Evolutionary conservation across 2,113 vertebrate genomes (phyloP), one percentile per base, ranked within the genome.

Genomic region (Indicator indicator): DNA sequence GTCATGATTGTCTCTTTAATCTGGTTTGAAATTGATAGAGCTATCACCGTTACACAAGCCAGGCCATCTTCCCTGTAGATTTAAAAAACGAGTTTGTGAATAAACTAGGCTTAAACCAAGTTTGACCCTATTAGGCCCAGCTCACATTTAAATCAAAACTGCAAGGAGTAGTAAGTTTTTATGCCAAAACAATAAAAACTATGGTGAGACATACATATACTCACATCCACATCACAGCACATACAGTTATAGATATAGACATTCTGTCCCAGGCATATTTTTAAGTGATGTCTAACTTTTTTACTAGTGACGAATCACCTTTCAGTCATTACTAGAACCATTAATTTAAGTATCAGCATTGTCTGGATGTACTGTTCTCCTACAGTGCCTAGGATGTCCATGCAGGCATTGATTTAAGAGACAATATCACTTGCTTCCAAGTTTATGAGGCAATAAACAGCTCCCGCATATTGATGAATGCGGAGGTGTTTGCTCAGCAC

Each of bases 401-500:
- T 0, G 6, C 92, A 96, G 90, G 82, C 96, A 74, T 91, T 98
- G 98, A 98, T 98, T 98, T 98, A 98, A 94, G 98, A 98, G 97
- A 98, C 97, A 97, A 87, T 97, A 97, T 98, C 97, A 96, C 96
- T 98, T 95, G 97, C 97, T 97, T 97, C 97, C 97, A 97, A 97
- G 97, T 98, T 98, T 98, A 98, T 96, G 98, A 98, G 98, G 97
- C 98, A 97, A 97, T 98, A 98, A 98, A 98, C 97, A 97, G 98
- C 95, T 97, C 96, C 96, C 58, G 96, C 97, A 98, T 98, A 97
- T 95, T 97, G 97, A 98, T 98, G 98, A 97, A 86, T 36, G 87
- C 16, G 0, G 94, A 97, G 96, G 94, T 98, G 98, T 98, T 98
- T 97, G 97, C 97, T 98, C 98, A 98, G 98, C 98, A 97, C 97